phyloP scores from a whole-genome alignment of 2,888 invertebrate species.

The Heteromurus nitidus region DNA sequence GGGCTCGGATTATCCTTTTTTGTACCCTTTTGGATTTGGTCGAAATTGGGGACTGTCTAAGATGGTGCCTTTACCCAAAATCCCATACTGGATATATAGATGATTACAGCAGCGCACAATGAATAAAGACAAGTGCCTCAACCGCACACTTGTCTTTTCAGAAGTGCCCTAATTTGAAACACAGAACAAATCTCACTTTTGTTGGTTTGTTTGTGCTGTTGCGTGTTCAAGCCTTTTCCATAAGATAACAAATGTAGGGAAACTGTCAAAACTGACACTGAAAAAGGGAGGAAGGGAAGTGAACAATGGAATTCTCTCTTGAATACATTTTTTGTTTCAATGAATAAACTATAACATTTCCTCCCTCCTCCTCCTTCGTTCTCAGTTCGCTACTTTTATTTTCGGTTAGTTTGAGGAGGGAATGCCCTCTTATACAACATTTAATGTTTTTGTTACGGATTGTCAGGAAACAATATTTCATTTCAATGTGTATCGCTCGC shows the following conservation, averaged over 20 bases:
- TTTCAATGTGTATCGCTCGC: constrained; percentile 6
- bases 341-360: constrained; percentile 54
- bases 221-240: constrained; percentile 42
- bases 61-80: no score
- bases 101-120: not conserved
- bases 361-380: constrained; percentile 19
- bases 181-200: constrained; percentile 52
- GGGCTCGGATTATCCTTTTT: no score
- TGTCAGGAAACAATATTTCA: constrained; percentile 62
- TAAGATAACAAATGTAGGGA: constrained; percentile 59
- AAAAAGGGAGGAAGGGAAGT: constrained; percentile 35
- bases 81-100: no score
- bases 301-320: constrained; percentile 52
- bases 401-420: not conserved
- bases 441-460: constrained; percentile 24
- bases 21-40: no score
- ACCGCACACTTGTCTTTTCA: constrained; percentile 43
- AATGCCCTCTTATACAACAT: not conserved
- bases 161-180: constrained; percentile 56
- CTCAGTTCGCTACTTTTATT: not conserved
- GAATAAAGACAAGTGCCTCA: not conserved
- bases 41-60: no score
- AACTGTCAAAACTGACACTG: constrained; percentile 55
- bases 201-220: constrained; percentile 44
- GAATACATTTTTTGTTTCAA: constrained; percentile 49